Conservation (phyloP, 2,113 vertebrate species). For the Neolamprologus modestus region DNA sequence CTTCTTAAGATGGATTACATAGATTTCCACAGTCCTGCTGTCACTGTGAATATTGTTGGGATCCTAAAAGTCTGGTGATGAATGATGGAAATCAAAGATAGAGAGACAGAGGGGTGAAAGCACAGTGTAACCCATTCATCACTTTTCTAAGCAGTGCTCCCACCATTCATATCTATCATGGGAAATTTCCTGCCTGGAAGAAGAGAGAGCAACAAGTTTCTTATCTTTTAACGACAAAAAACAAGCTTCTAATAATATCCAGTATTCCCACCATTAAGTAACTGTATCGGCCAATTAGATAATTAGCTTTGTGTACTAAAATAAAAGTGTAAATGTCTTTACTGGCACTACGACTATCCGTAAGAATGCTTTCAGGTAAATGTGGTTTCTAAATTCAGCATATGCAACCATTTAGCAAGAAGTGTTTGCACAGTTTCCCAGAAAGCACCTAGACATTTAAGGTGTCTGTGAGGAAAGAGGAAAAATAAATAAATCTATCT, state of each 20-base stretch:
- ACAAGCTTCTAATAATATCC: not conserved
- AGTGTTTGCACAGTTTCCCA: not conserved
- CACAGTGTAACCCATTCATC: conserved; percentile 22
- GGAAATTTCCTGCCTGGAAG: not conserved
- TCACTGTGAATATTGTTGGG: not conserved
- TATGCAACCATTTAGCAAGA: not conserved
- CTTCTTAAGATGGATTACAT: not conserved
- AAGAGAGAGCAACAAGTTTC: not conserved
- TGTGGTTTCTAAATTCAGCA: not conserved
- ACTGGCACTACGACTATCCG: not conserved
- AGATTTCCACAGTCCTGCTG: not conserved
- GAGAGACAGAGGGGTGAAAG: not conserved
- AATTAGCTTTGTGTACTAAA: not conserved
- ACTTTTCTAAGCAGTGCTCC: not conserved
- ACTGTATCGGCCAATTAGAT: not conserved
- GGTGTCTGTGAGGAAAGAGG: not conserved
- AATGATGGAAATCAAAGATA: conserved; percentile 4
- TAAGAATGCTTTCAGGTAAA: not conserved
- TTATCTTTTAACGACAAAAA: not conserved
- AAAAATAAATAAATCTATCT: not conserved
- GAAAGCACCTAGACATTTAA: not conserved
- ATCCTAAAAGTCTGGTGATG: conserved; percentile 7
- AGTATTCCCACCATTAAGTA: not conserved
- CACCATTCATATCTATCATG: not conserved
- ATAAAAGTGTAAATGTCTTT: not conserved